Percentiles rank a stretch among this genome's conserved stretches.
Evolutionary conservation across 92 coral and sea anemone species (phyloP).

Genomic region (Umimayanthus kanabou): DNA sequence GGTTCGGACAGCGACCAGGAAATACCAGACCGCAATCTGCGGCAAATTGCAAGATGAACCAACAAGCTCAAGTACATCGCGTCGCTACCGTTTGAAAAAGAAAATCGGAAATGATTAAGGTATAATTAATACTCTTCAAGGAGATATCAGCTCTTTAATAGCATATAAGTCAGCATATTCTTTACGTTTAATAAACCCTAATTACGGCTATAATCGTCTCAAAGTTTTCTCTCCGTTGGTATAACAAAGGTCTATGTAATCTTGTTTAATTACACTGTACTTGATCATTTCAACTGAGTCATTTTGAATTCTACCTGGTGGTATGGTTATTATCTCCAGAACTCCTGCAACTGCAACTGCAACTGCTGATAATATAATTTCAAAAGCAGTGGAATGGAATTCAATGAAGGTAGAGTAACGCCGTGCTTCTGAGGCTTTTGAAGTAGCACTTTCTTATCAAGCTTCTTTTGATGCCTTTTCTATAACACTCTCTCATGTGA

Average conservation of each 20-base stretch:
- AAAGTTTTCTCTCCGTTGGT: not conserved
- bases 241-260: not conserved
- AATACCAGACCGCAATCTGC: constrained; percentile 2
- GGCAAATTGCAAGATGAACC: not conserved
- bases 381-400: too few relatives aligned
- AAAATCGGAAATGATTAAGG: constrained; percentile 17
- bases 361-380: too few relatives aligned
- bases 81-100: constrained; percentile 4
- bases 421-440: too few relatives aligned
- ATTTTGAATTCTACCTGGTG: not conserved
- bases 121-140: constrained; percentile 8
- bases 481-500: not conserved
- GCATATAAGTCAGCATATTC: not conserved
- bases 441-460: too few relatives aligned
- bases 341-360: too few relatives aligned
- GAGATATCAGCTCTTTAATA: constrained; percentile 19
- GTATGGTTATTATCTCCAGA: not conserved
- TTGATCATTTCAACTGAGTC: not conserved
- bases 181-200: not conserved
- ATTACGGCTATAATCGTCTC: not conserved
- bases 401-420: too few relatives aligned
- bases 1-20: not conserved
- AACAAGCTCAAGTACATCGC: constrained; percentile 10
- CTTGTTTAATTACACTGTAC: not conserved
- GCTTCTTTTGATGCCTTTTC: too few relatives aligned